Percentiles rank a stretch among this genome's conserved stretches.
phyloP scores from a whole-genome alignment of 2,797 vertebrate genomes.

The Coilia nasus region DNA sequence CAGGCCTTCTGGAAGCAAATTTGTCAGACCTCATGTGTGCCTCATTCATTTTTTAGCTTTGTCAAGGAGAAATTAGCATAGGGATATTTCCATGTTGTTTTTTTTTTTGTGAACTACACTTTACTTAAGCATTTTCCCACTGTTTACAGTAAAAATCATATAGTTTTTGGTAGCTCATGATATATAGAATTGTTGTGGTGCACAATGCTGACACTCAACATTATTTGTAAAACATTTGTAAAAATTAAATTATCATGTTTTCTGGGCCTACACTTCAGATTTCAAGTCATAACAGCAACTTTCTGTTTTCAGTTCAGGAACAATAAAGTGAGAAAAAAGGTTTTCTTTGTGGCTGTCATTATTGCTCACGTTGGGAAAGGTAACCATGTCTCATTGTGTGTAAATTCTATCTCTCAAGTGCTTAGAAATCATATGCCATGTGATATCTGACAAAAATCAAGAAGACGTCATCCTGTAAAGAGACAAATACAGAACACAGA shows the following conservation, averaged over 20 bases:
- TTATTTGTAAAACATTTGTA: neutral
- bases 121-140: too few relatives aligned
- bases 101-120: neutral
- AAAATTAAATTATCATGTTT: neutral
- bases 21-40: neutral
- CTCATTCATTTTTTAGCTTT: neutral
- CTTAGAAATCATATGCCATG: neutral
- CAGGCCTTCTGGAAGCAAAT: neutral
- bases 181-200: neutral
- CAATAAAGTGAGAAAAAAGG: neutral
- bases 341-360: neutral
- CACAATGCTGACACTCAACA: neutral
- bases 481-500: neutral
- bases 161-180: too few relatives aligned
- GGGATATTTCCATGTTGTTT: neutral
- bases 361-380: neutral
- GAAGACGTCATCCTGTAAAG: neutral
- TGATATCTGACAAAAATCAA: neutral
- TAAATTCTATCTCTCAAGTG: neutral
- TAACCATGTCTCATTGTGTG: neutral
- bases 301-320: neutral
- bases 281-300: too few relatives aligned
- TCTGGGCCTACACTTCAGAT: too few relatives aligned
- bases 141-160: too few relatives aligned
- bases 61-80: neutral